Conservation (phyloP, 2,888 invertebrate genomes). For the Chaetoderma sp. region DNA sequence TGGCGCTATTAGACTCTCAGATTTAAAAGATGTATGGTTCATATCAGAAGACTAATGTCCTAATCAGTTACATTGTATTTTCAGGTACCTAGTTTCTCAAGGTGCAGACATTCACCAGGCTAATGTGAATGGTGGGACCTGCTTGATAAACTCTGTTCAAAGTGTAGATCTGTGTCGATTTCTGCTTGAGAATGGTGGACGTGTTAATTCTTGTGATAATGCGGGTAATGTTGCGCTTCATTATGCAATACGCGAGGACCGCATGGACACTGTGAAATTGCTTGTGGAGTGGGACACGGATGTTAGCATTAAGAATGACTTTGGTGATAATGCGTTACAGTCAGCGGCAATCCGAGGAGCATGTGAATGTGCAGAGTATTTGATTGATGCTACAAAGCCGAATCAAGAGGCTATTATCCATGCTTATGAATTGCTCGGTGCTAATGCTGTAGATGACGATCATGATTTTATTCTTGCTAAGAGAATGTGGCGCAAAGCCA, state of each 20-base stretch:
- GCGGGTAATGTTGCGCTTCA: slow-evolving; percentile 92
- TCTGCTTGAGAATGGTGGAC: slow-evolving; percentile 83
- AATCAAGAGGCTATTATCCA: slow-evolving; percentile 80
- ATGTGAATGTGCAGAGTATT: slow-evolving; percentile 72
- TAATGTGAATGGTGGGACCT: slow-evolving; percentile 92
- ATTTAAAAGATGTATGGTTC: no score
- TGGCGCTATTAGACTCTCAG: no score
- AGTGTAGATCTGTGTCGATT: slow-evolving; percentile 84
- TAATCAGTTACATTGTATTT: slow-evolving; percentile 74
- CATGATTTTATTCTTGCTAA: slow-evolving; percentile 74
- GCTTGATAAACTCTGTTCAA: slow-evolving; percentile 93
- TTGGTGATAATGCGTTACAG: slow-evolving; percentile 89
- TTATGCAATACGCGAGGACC: slow-evolving; percentile 82
- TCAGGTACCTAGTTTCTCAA: slow-evolving; percentile 61
- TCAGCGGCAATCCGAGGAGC: slow-evolving; percentile 85
- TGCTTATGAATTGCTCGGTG: slow-evolving; percentile 88
- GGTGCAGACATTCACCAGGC: slow-evolving; percentile 77
- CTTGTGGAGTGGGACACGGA: slow-evolving; percentile 85
- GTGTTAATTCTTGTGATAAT: slow-evolving; percentile 87
- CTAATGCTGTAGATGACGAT: slow-evolving; percentile 89
- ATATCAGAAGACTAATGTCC: no score
- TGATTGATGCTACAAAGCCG: slow-evolving; percentile 77
- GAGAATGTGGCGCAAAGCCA: slow-evolving; percentile 81
- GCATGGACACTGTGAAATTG: slow-evolving; percentile 85
- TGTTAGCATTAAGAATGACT: slow-evolving; percentile 78